Evolutionary conservation across 2,113 vertebrate species (phyloP).

Genomic region (Riparia riparia): DNA sequence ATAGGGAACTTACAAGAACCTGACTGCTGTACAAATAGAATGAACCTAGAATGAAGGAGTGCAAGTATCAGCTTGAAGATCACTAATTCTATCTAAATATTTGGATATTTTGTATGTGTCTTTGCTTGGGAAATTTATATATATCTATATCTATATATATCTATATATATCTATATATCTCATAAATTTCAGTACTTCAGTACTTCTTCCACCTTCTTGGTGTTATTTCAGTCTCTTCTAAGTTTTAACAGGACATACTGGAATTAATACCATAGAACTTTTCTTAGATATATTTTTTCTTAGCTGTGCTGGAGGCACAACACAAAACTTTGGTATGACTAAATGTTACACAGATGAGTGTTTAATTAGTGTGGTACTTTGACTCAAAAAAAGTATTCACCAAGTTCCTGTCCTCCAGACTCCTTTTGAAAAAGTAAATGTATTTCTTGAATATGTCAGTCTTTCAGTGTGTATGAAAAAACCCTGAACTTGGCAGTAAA

Average conservation of each 20-base stretch:
- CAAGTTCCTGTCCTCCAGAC: neutral
- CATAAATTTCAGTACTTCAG: neutral
- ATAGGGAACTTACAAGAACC: neutral
- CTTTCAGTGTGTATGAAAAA: neutral
- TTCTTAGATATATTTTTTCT: neutral
- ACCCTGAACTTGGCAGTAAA: accelerated
- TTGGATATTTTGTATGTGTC: neutral
- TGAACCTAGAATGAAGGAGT: neutral
- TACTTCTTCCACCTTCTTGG: neutral
- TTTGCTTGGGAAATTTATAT: neutral
- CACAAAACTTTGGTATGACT: neutral
- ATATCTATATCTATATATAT: too few species aligned
- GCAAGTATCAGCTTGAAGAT: neutral
- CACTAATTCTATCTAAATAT: neutral
- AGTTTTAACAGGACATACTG: neutral
- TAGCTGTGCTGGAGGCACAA: neutral
- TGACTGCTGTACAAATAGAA: neutral
- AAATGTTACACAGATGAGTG: neutral
- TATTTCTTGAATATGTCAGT: neutral
- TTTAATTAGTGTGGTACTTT: neutral
- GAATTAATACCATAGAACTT: neutral
- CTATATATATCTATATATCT: too few species aligned
- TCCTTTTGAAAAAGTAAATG: neutral
- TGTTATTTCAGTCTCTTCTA: neutral
- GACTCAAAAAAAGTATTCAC: neutral